Base-by-base conservation (phyloP, 2,113 vertebrate species). In the Urocynchramus pylzowi region DNA sequence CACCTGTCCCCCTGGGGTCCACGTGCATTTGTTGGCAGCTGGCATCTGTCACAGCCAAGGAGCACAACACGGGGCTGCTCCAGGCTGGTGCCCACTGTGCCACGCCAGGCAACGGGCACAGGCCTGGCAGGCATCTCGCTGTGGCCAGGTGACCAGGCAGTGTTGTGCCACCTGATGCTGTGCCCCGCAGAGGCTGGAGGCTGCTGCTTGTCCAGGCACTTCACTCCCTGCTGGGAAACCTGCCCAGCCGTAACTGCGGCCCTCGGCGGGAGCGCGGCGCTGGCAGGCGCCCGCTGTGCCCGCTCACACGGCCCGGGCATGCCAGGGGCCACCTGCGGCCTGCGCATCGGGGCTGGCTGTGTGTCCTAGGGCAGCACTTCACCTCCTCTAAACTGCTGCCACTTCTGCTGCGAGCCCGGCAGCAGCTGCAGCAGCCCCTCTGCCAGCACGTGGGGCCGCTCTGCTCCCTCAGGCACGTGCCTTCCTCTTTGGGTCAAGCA, bases 31-130 rank as follows among this genome's bases (percentile, higher is more conserved):
- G 22, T 39, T 67, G 61, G 69, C 57, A 21, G 17, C 3, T 61
- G 47, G 64, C 68, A 61, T 14, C 49, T 27, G 21, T 33, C 84
- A 60, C 11, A 44, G 47, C 60, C 84, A 42, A 57, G 54, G n/a
- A 53, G n/a, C 27, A 35, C 52, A 23, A 31, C 3, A 0, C 0
- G 0, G 26, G 42, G 64, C 47, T 87, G n/a, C 56, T 64, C 37
- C 1, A 0, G 53, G 33, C 44, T 33, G 52, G 57, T 67, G 64
- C 79, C 61, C 4, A 0, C 94, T 4, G 50, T 77, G 54, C 77
- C 61, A 10, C 1, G 0, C 22, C 0, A 0, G 33, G 64, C 53
- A 61, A 20, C 0, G 1, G 56, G 35, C 59, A 37, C 27, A 15
- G 80, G 44, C 64, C 81, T 60, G 68, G 44, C 0, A 4, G 21